phyloP scores from a whole-genome alignment of 2,113 vertebrate species.

The Microtus pennsylvanicus region DNA sequence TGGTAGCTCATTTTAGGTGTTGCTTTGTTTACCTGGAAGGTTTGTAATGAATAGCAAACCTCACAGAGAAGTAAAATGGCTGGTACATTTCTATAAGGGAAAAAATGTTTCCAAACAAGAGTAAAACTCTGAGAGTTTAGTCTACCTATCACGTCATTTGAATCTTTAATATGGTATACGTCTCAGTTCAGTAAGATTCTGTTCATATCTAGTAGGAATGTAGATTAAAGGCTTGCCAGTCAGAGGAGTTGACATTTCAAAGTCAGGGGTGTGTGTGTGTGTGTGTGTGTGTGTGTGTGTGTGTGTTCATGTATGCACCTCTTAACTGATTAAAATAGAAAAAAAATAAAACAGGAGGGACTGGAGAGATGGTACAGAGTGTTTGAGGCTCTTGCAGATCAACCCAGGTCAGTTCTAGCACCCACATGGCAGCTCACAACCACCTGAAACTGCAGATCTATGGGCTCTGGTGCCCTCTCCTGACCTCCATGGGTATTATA shows the following conservation, averaged over 20 bases:
- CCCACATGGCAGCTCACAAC: neutral
- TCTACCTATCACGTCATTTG: constrained; percentile 10
- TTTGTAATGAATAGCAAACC: neutral
- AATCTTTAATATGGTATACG: neutral
- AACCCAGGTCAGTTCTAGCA: neutral
- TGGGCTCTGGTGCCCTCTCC: neutral
- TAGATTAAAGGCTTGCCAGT: neutral
- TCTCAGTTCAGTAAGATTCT: neutral
- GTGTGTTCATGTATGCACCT: neutral
- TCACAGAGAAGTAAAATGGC: neutral
- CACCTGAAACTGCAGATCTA: neutral
- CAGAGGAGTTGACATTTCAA: neutral
- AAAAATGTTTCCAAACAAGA: neutral
- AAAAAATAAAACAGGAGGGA: neutral
- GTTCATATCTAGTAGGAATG: neutral
- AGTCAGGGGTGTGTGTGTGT: neutral
- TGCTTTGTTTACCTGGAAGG: constrained; percentile 2
- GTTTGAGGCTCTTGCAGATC: neutral
- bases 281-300: neutral
- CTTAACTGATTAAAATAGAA: neutral
- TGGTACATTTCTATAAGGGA: neutral
- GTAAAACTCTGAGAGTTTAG: neutral
- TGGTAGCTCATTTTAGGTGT: neutral
- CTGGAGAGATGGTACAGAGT: neutral
- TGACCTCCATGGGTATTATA: neutral